Evolutionary conservation across 2,797 vertebrate genomes (phyloP), one percentile per base, ranked within the genome.

Genomic region (Diplodus sargus): DNA sequence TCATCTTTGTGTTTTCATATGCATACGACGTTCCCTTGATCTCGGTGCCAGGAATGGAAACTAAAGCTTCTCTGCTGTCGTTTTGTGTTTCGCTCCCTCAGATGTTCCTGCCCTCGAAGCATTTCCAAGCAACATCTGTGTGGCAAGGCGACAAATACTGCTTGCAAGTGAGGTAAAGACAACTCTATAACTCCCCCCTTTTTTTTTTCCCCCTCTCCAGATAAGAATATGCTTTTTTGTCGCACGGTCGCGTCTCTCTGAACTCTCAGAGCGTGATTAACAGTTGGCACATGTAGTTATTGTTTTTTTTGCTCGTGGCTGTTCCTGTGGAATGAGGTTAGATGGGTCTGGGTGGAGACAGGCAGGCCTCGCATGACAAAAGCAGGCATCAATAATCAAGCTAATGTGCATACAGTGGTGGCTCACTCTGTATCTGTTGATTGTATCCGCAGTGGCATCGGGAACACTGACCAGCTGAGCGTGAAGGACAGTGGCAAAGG

Each of bases 401-500:
- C 87, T 91, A 81, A 86, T 88, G 88, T 56, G 82, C 39, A 53
- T 83, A 85, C 81, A 70, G 76, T 61, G 70, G 83, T 87, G 83
- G 77, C 85, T 94, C 85, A 89, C 80, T 84, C 81, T 88, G 74
- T 85, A 86, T 86, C 75, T 89, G 89, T 82, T 93, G 77, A 83
- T 92, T 92, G 84, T 90, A 70, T 78, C 93, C 90, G 81, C 93
- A 95, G 95, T 76, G 91, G 89, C 84, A 89, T 86, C 82, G 94
- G 86, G 79, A 93, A 89, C 91, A 85, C 90, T 23, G 95, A 95
- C 90, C 95, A 96, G 84, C 87, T 93, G 91, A 96, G 93, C 76
- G 66, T 95, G 90, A 97, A 96, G 93, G 96, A 95, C 93, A 96
- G 94, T 6, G 95, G 95, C 16, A 96, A 95, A 96, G 90, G 95